A percentile compares a stretch with the other conserved stretches of the same genome.
phyloP scores from a whole-genome alignment of 2,113 vertebrate species.

The Barbus barbus region DNA sequence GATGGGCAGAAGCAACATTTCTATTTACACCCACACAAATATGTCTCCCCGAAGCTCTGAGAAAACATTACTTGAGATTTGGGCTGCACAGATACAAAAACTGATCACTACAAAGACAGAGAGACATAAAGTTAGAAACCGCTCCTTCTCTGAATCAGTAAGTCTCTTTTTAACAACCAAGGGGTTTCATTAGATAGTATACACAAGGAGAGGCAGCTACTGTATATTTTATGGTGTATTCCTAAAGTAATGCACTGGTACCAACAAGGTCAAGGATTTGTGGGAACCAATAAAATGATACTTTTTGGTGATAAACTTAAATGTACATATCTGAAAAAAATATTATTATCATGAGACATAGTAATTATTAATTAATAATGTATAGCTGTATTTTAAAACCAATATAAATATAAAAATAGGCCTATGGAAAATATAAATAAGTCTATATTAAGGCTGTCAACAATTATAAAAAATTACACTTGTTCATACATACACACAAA shows the following conservation, averaged over 20 bases:
- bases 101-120: background rate
- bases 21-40: conserved; percentile 41
- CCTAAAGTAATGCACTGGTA: background rate
- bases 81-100: background rate
- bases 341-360: background rate
- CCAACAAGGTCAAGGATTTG: background rate
- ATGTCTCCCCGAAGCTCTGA: background rate
- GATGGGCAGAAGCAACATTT: conserved; percentile 13
- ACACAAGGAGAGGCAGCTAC: background rate
- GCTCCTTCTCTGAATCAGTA: background rate
- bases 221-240: background rate
- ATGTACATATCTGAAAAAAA: background rate
- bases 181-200: background rate
- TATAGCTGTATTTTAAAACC: background rate
- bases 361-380: background rate
- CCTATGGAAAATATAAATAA: background rate
- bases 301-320: background rate
- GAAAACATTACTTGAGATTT: conserved; percentile 1
- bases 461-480: no score
- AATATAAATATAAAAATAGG: background rate
- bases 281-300: background rate
- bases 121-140: background rate
- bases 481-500: background rate
- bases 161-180: background rate
- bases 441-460: background rate